A percentile compares a stretch with the other conserved stretches of the same genome.
Evolutionary conservation across 2,888 invertebrate species (phyloP).

Genomic region (Habrosyne pyritoides): DNA sequence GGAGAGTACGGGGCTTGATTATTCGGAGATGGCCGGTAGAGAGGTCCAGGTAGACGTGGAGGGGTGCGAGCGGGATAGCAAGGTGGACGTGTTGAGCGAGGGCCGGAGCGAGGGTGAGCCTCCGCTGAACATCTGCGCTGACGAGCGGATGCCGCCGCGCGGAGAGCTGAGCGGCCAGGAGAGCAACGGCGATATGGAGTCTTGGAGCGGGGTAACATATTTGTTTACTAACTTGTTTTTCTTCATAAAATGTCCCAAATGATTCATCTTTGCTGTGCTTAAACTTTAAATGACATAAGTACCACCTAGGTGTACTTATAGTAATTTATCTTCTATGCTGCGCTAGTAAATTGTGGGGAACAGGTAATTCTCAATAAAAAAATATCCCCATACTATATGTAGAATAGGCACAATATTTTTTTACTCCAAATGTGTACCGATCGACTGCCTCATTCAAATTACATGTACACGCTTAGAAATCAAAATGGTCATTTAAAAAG

Average conservation of each 20-base stretch:
- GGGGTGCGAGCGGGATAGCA: constrained; percentile 61
- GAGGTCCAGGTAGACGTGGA: constrained; percentile 41
- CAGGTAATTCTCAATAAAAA: too few species aligned
- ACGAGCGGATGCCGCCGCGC: constrained; percentile 94
- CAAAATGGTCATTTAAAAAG: too few species aligned
- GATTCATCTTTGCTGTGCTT: too few species aligned
- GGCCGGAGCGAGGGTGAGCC: constrained; percentile 61
- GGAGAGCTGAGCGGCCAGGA: constrained; percentile 95
- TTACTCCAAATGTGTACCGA: too few species aligned
- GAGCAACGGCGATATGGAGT: constrained; percentile 91
- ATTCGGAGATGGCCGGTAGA: constrained; percentile 52
- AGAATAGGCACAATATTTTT: too few species aligned
- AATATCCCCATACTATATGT: too few species aligned
- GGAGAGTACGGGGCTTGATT: constrained; percentile 62
- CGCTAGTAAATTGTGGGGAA: too few species aligned
- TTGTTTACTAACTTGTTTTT: background rate
- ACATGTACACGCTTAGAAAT: too few species aligned
- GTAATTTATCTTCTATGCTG: too few species aligned
- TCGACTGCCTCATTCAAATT: too few species aligned
- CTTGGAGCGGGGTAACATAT: constrained; percentile 87
- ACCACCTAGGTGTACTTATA: too few species aligned
- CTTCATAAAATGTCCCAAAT: background rate
- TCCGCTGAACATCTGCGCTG: constrained; percentile 89
- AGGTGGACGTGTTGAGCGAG: constrained; percentile 69
- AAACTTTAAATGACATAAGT: too few species aligned